Conservation (phyloP, 2,888 invertebrate genomes). For the Cremastobaeus sp. region DNA sequence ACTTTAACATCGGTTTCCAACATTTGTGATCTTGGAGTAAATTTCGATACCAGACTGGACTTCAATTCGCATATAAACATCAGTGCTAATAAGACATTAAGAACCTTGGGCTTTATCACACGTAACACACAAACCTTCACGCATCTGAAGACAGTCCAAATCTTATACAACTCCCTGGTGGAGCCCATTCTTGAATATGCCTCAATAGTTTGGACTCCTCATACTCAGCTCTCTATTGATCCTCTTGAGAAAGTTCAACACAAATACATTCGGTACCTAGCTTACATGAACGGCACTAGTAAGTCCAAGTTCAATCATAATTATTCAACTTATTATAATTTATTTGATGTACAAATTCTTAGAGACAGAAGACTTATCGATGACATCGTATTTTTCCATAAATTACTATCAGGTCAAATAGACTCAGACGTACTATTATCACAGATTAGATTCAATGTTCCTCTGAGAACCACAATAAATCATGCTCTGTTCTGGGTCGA, state of each 20-base stretch:
- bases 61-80: background rate
- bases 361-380: background rate
- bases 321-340: background rate
- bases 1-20: background rate
- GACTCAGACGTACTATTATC: too few species aligned
- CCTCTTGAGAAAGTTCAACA: constrained; percentile 8
- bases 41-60: background rate
- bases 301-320: background rate
- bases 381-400: background rate
- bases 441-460: too few species aligned
- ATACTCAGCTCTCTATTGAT: constrained; percentile 1
- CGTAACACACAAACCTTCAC: background rate
- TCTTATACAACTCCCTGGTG: constrained; percentile 4
- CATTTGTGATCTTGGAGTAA: background rate
- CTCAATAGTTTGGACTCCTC: constrained; percentile 14
- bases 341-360: background rate
- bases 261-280: constrained; percentile 7
- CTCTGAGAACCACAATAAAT: too few species aligned
- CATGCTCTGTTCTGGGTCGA: too few species aligned
- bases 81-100: background rate
- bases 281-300: background rate
- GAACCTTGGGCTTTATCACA: background rate
- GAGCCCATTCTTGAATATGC: constrained; percentile 21
- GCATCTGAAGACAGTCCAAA: background rate
- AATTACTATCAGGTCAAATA: background rate